Percentiles rank a stretch among this genome's conserved stretches.
These are phyloP conservation scores for Gracilinanus agilis DNA, from an alignment of 2,113 vertebrate species.

Conservation along the genomic window DNA sequence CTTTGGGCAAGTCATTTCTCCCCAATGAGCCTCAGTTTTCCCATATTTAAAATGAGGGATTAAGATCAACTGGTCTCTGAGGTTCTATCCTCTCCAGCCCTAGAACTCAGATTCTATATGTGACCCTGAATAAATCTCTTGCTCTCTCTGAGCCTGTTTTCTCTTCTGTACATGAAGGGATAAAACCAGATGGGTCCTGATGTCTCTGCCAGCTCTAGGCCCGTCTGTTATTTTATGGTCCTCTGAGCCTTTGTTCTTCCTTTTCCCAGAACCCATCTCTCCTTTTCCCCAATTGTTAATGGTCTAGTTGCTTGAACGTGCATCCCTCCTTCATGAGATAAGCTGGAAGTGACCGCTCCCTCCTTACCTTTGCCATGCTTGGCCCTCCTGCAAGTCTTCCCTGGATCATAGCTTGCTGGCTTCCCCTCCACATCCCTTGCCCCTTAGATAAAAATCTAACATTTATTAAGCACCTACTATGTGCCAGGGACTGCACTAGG, in stretches of 20 bases:
- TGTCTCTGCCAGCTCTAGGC: too few relatives aligned
- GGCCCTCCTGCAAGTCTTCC: background rate
- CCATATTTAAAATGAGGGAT: conserved; percentile 24
- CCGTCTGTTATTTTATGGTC: too few relatives aligned
- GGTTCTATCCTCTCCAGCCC: background rate
- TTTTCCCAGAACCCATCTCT: conserved; percentile 15
- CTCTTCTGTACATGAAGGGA: too few relatives aligned
- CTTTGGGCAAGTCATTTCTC: conserved; percentile 2
- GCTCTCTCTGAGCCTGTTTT: too few relatives aligned
- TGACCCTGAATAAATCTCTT: too few relatives aligned
- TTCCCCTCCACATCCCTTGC: background rate
- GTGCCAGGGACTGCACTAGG: background rate
- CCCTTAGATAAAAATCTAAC: background rate
- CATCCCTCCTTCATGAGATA: background rate
- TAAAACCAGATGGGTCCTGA: too few relatives aligned
- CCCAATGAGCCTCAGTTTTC: background rate
- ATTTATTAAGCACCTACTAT: background rate
- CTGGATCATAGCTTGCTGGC: background rate
- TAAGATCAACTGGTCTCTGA: background rate
- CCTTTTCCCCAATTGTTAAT: background rate
- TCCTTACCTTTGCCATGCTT: background rate
- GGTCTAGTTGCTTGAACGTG: too few relatives aligned
- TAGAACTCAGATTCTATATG: background rate
- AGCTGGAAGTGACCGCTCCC: too few relatives aligned
- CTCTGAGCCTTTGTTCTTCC: conserved; percentile 8